Percentiles rank a stretch among this genome's conserved stretches.
Evolutionary conservation across 2,113 vertebrate genomes (phyloP).

Genomic region (Stictonetta naevosa): DNA sequence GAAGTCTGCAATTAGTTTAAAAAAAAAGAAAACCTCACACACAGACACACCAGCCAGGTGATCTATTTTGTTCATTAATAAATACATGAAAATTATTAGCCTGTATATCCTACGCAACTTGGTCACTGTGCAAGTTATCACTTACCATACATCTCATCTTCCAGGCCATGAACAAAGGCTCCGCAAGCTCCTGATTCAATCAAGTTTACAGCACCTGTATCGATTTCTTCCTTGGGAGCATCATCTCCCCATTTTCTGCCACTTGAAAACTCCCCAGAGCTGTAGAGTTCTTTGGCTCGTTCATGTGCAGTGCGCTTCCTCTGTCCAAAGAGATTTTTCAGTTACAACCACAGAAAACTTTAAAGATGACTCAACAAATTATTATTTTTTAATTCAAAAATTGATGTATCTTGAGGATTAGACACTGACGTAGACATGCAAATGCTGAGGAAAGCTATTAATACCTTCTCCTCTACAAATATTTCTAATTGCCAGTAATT

Average conservation of each 20-base stretch:
- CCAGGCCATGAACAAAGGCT: constrained; percentile 96
- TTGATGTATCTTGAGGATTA: background rate
- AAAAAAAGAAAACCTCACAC: background rate
- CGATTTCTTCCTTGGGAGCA: constrained; percentile 92
- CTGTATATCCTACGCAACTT: background rate
- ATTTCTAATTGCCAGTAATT: background rate
- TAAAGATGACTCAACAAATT: background rate
- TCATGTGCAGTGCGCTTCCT: constrained; percentile 96
- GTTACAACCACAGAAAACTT: background rate
- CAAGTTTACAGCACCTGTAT: constrained; percentile 92
- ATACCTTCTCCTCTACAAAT: background rate
- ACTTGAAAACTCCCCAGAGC: constrained; percentile 96
- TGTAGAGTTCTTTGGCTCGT: constrained; percentile 94
- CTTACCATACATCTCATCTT: constrained; percentile 98
- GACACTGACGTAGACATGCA: background rate
- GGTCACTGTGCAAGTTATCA: background rate
- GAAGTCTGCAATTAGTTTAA: fast-evolving
- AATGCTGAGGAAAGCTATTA: background rate
- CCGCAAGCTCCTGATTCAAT: constrained; percentile 97
- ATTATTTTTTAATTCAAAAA: background rate
- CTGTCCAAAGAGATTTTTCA: constrained; percentile 66
- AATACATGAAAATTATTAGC: too few species aligned
- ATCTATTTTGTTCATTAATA: background rate
- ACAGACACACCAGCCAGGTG: background rate
- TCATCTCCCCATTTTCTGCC: constrained; percentile 98